Base-by-base conservation (phyloP, 2,113 vertebrate genomes). In the Chrysochloris asiatica region DNA sequence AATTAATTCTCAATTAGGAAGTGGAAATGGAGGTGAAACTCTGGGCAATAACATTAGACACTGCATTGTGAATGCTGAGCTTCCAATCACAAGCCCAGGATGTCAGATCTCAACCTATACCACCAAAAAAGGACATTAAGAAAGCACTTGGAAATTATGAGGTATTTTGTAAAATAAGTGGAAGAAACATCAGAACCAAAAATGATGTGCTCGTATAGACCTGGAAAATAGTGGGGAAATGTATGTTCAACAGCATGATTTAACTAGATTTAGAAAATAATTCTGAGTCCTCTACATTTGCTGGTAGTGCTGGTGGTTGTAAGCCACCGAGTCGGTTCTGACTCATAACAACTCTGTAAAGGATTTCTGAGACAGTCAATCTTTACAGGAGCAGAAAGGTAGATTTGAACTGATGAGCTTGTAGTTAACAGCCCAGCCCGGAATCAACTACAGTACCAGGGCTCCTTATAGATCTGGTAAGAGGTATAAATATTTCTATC, bases 1-100 rank as follows among this genome's bases (percentile, higher is more conserved):
- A 56, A 93, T 92, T 86, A 86, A 69, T 87, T 83, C 85, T 93
- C 48, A 75, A 16, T 80, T 54, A 89, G 17, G 24, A 85, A 88
- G 50, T 11, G 76, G 77, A 47, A 61, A 14, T 22, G 38, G 71
- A 76, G 41, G 36, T 26, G 10, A 54, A 90, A 59, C n/a, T 54
- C 47, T 22, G 11, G 8, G 26, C 0, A 13, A 36, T 5, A 4
- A 8, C 22, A 17, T 28, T 5, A 65, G 63, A 83, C 6, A n/a
- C 33, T 22, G 59, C 30, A 8, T 26, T 21, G 41, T 54, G 30
- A 80, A 65, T 0, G 2, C 50, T 61, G 28, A 72, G 76, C 24
- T 87, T 78, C 77, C n/a, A 2, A 54, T 76, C 41, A 36, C 71
- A 84, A 48, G 56, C 45, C 17, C 5, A 0, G 3, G 36, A 1